These are phyloP conservation scores for Platyrinchus mystaceus DNA, from an alignment of 2,797 vertebrate species.

Conservation along the genomic window DNA sequence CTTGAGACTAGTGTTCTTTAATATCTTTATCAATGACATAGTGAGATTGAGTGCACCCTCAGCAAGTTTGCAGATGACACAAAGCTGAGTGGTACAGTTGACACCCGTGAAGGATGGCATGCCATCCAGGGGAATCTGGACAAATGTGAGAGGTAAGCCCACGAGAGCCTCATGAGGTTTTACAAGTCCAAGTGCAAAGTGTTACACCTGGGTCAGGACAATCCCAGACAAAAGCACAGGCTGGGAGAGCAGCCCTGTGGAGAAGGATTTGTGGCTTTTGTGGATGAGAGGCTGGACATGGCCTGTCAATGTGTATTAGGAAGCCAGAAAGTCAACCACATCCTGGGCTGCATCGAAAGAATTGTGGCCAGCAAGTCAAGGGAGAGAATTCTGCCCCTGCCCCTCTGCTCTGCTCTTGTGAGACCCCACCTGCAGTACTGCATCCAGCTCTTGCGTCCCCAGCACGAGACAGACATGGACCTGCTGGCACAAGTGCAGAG, in stretches of 20 bases:
- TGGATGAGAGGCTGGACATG: neutral
- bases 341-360: neutral
- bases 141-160: neutral
- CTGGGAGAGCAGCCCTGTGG: neutral
- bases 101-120: neutral
- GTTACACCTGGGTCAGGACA: neutral
- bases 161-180: accelerated
- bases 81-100: neutral
- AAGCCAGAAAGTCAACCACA: neutral
- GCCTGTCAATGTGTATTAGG: neutral
- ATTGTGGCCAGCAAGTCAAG: accelerated
- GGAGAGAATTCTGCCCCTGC: neutral
- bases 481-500: neutral
- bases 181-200: neutral
- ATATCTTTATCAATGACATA: neutral
- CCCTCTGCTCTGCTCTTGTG: neutral
- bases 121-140: neutral
- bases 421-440: neutral
- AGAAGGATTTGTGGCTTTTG: neutral
- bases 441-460: neutral
- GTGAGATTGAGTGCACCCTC: neutral
- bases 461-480: neutral
- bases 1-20: neutral
- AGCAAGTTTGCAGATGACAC: neutral
- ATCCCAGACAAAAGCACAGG: neutral